A percentile compares a stretch with the other conserved stretches of the same genome.
Evolutionary conservation across 2,797 vertebrate species (phyloP).

Genomic region (Paratrypauchen microcephalus): DNA sequence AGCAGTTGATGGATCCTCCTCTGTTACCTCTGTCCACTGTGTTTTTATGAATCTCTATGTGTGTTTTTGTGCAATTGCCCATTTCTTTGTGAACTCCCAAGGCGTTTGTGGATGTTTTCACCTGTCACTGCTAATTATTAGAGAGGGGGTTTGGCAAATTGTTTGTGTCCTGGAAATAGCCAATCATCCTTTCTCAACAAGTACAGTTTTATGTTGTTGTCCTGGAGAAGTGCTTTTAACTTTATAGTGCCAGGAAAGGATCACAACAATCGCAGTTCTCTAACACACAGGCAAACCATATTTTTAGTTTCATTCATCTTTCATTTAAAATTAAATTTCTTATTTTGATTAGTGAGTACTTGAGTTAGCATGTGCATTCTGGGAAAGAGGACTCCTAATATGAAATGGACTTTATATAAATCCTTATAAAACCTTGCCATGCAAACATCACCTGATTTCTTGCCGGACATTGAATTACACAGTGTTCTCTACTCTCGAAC

Average conservation of each 20-base stretch:
- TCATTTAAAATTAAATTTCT: constrained; percentile 8
- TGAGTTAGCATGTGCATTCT: constrained; percentile 6
- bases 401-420: constrained; percentile 9
- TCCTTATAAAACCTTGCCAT: constrained; percentile 2
- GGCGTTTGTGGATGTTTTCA: constrained; percentile 62
- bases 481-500: constrained; percentile 20
- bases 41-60: constrained; percentile 46
- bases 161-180: constrained; percentile 46
- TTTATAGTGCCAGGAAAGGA: constrained; percentile 23
- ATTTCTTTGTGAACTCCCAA: constrained; percentile 53
- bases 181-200: constrained; percentile 40
- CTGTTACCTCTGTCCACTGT: constrained; percentile 38
- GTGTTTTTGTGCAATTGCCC: constrained; percentile 51
- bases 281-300: not conserved
- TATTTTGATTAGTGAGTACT: constrained; percentile 10
- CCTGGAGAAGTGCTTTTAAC: constrained; percentile 33
- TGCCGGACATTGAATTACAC: constrained; percentile 10
- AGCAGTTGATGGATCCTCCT: constrained; percentile 53
- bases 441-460: constrained; percentile 8
- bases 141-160: constrained; percentile 42
- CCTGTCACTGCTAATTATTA: constrained; percentile 69
- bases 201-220: constrained; percentile 30
- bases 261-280: not conserved
- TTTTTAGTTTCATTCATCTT: constrained; percentile 13
- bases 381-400: constrained; percentile 6